These are phyloP conservation scores for human DNA, from an alignment of 2,113 vertebrate genomes.

Conservation along the genomic window GRCh38 chr2:169751501-169752000, in stretches of 20 bases:
- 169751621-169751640: not conserved
- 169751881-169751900: conserved; percentile 54
- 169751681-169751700: conserved; percentile 17
- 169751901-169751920: not conserved
- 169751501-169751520: conserved; percentile 30
- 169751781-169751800: conserved; percentile 19
- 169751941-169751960: conserved; percentile 36
- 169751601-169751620: conserved; percentile 41
- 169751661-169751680: conserved; percentile 22
- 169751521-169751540: conserved; percentile 53
- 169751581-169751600: conserved; percentile 40
- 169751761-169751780: conserved; percentile 34
- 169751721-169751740: not conserved
- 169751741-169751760: conserved; percentile 56
- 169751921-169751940: conserved; percentile 44
- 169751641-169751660: conserved; percentile 36
- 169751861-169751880: conserved; percentile 60
- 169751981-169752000: conserved; percentile 2
- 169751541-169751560: conserved; percentile 51
- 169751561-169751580: conserved; percentile 13
- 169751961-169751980: not conserved
- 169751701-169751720: not conserved
- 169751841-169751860: conserved; percentile 66
- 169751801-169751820: conserved; percentile 51
- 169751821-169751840: conserved; percentile 65